Evolutionary conservation across 1,140 invertebrate genomes (phyloP).

Genomic region (Galendromus occidentalis): DNA sequence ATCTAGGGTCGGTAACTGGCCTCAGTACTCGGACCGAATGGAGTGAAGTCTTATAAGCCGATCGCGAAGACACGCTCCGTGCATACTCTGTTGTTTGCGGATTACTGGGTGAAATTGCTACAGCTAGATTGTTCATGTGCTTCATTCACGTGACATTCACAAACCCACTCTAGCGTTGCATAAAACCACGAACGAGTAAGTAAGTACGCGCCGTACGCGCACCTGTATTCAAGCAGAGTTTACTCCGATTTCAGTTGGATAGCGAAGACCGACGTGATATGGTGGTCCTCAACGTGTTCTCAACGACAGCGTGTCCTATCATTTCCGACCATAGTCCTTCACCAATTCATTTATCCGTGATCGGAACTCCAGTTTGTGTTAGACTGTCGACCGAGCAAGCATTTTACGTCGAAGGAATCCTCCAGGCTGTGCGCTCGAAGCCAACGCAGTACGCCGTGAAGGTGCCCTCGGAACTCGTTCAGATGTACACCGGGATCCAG

Average conservation of each 20-base stretch:
- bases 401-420: constrained; percentile 55
- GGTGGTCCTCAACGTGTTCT: constrained; percentile 8
- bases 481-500: not conserved
- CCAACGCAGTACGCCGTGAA: constrained; percentile 57
- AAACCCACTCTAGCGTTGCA: not conserved
- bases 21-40: too few species aligned
- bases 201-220: not conserved
- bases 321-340: constrained; percentile 80
- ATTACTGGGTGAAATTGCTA: too few species aligned
- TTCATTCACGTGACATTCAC: not conserved
- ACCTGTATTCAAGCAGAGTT: not conserved
- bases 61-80: too few species aligned
- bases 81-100: too few species aligned
- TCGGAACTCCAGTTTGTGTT: constrained; percentile 40
- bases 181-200: not conserved
- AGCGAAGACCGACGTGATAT: constrained; percentile 6
- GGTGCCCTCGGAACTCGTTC: constrained; percentile 27
- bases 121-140: not conserved
- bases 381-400: constrained; percentile 34
- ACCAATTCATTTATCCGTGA: constrained; percentile 43
- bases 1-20: too few species aligned
- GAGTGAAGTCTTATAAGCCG: too few species aligned
- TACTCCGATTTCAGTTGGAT: not conserved
- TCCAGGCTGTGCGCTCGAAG: constrained; percentile 47
- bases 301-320: constrained; percentile 28